Conservation (phyloP, 2,888 invertebrate species). For the Oscheius onirici region DNA sequence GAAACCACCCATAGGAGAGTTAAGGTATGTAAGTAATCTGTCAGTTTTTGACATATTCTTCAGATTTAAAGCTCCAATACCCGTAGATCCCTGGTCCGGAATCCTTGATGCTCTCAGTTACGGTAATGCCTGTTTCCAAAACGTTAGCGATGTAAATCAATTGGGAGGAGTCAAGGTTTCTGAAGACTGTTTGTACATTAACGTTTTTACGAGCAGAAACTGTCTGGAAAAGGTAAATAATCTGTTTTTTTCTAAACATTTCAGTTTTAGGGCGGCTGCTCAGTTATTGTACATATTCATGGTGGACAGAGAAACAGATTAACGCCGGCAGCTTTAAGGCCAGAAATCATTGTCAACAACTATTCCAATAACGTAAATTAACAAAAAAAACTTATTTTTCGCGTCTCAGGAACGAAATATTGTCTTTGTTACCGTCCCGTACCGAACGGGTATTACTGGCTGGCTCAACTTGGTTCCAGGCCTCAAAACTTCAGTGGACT, state of each 20-base stretch:
- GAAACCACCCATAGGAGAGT: background rate
- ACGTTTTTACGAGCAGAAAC: constrained; percentile 33
- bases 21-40: background rate
- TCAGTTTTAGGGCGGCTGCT: constrained; percentile 42
- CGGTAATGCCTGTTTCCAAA: background rate
- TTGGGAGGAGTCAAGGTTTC: background rate
- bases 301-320: constrained; percentile 37
- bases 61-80: background rate
- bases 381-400: background rate
- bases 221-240: constrained; percentile 30
- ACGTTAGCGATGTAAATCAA: background rate
- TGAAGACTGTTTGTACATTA: constrained; percentile 38
- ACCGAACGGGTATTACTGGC: constrained; percentile 36
- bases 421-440: constrained; percentile 37
- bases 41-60: background rate
- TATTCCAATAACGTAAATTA: constrained; percentile 31
- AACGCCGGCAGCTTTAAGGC: constrained; percentile 32
- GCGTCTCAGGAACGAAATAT: constrained; percentile 32
- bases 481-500: constrained; percentile 5
- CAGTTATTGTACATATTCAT: constrained; percentile 42
- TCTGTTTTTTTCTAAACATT: background rate
- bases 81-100: background rate
- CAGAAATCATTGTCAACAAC: constrained; percentile 39
- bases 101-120: background rate
- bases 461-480: constrained; percentile 36